These are phyloP conservation scores for Sarcophilus harrisii DNA, from an alignment of 2,797 vertebrate species.

Conservation along the genomic window DNA sequence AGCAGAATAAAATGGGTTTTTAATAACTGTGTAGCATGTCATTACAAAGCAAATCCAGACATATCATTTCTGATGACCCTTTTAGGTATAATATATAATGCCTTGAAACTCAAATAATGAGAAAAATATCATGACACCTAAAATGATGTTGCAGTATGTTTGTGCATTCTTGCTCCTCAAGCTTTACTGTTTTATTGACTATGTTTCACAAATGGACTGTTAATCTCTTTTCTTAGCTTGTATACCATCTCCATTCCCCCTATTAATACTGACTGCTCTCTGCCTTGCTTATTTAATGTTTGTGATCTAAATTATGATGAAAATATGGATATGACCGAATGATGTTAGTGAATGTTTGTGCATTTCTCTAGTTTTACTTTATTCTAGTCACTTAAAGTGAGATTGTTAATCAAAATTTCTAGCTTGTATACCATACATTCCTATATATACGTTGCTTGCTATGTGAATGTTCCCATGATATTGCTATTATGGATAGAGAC, in stretches of 20 bases:
- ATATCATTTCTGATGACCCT: constrained; percentile 51
- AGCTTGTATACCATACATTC: too few relatives aligned
- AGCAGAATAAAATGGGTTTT: constrained; percentile 12
- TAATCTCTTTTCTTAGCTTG: constrained; percentile 44
- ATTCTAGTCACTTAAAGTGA: too few relatives aligned
- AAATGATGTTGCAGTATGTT: neutral
- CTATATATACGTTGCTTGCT: too few relatives aligned
- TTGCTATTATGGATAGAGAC: too few relatives aligned
- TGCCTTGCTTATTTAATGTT: constrained; percentile 53
- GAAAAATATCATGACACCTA: neutral
- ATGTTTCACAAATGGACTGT: constrained; percentile 13
- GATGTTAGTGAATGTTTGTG: too few relatives aligned
- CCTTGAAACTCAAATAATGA: constrained; percentile 15
- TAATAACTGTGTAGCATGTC: neutral
- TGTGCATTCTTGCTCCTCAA: constrained; percentile 26
- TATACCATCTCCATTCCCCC: constrained; percentile 44
- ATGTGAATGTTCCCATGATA: too few relatives aligned
- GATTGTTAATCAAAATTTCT: too few relatives aligned
- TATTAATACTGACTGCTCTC: constrained; percentile 18
- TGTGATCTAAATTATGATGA: constrained; percentile 58
- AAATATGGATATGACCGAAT: constrained; percentile 45
- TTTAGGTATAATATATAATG: neutral
- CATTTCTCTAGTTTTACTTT: too few relatives aligned
- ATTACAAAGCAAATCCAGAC: constrained; percentile 16
- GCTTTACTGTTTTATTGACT: neutral